phyloP scores from a whole-genome alignment of 2,797 vertebrate genomes.

The Thunnus albacares region DNA sequence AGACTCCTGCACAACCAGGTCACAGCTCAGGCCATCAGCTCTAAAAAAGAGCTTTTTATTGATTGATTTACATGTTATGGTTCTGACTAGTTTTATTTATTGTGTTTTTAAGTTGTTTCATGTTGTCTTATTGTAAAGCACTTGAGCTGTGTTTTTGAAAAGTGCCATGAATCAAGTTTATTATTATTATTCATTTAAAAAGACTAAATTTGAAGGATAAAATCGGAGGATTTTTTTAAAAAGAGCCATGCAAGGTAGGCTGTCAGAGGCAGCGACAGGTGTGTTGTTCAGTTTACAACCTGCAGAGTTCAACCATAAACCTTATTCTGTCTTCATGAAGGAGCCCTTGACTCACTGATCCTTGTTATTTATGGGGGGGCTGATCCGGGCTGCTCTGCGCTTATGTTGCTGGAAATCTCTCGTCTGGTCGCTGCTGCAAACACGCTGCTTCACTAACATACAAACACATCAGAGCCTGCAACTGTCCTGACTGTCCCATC shows the following conservation, averaged over 20 bases:
- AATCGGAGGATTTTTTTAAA: neutral
- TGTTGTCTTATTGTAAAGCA: too few relatives aligned
- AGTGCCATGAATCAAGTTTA: too few relatives aligned
- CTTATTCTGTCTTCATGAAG: slow-evolving; percentile 7
- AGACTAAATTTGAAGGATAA: neutral
- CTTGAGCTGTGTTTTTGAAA: too few relatives aligned
- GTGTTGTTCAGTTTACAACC: slow-evolving; percentile 4
- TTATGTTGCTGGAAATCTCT: neutral
- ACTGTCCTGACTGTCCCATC: too few relatives aligned
- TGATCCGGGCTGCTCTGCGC: slow-evolving; percentile 15
- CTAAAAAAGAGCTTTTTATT: too few relatives aligned
- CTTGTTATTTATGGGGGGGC: slow-evolving; percentile 4
- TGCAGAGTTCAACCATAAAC: slow-evolving; percentile 9
- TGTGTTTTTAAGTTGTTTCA: too few relatives aligned
- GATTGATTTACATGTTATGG: too few relatives aligned
- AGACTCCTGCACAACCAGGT: too few relatives aligned
- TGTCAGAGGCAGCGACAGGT: slow-evolving; percentile 1
- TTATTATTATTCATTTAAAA: neutral
- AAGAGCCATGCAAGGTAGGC: too few relatives aligned
- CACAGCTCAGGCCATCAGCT: too few relatives aligned
- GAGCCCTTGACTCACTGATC: slow-evolving; percentile 53
- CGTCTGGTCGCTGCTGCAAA: neutral
- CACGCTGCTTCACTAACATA: neutral
- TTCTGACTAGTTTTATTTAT: too few relatives aligned
- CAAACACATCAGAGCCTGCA: neutral